Base-by-base conservation (phyloP, 1,140 invertebrate species). In the Micrasema minimum region DNA sequence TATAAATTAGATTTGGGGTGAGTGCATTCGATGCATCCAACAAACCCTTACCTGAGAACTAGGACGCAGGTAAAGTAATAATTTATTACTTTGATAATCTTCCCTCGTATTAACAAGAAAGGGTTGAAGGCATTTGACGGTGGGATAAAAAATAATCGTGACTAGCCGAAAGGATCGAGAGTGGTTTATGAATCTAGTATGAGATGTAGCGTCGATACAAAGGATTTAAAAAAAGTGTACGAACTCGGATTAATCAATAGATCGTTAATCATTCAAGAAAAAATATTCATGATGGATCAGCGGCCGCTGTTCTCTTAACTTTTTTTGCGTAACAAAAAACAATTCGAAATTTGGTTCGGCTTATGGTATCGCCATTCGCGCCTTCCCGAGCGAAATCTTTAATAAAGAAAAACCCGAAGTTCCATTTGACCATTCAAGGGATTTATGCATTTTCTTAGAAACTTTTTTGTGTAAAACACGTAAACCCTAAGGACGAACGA, bases 1-100 rank as follows among this genome's bases (percentile, higher is more conserved):
- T 37, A 62, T 37, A 41, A 72, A 57, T 72, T 64, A 46, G 45
- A 66, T 53, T 65, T 72, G 59, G 71, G 71, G 71, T 68, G 66
- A 69, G 51, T 72, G 66, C 66, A 72, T 68, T 72, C 57, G 67
- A 26, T 65, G 70, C 64, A 59, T 62, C 50, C 38, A 53, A 35
- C 26, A 22, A 46, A 43, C 61, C 43, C 43, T 14, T 59, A 69
- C 65, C 50, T 55, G 64, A 26, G 41, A 62, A 66, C 55, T 46
- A 46, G 38, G 31, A 41, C 38, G 71, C 71, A 72, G 71, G 71
- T 72, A 72, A 53, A 45, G 46, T 38, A 68, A 67, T 46, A 64
- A 64, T 64, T 64, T 64, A 64, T 64, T 64, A 59, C 55, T 59
- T 59, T 12, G 55, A 59, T 59, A 38, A 14, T 31, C 51, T 55